phyloP scores from a whole-genome alignment of 2,113 vertebrate species.

The Solenodon paradoxus region DNA sequence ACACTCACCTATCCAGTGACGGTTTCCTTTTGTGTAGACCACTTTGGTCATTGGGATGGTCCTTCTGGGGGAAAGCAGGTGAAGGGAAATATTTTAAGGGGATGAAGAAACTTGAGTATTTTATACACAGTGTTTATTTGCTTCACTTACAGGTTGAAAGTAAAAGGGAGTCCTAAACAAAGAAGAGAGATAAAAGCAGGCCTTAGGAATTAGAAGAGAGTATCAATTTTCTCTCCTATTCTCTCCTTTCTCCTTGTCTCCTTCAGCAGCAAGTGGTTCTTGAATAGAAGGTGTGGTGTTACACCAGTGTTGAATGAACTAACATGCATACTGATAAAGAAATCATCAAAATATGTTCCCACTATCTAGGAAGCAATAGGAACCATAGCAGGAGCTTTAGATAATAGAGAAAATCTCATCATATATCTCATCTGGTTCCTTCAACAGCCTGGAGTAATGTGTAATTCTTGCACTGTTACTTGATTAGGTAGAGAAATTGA shows the following conservation, averaged over 20 bases:
- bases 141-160: background rate
- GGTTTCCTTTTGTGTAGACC: background rate
- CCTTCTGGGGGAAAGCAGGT: background rate
- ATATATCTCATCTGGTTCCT: background rate
- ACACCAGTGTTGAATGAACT: no score
- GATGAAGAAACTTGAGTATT: background rate
- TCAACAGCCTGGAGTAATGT: background rate
- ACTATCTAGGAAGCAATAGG: background rate
- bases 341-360: background rate
- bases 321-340: conserved; percentile 26
- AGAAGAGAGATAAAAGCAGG: conserved; percentile 17
- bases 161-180: background rate
- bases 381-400: background rate
- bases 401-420: background rate
- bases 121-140: conserved; percentile 4
- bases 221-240: conserved; percentile 28
- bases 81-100: background rate
- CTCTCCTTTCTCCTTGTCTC: background rate
- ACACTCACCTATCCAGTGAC: background rate
- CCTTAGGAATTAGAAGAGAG: conserved; percentile 19
- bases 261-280: conserved; percentile 28
- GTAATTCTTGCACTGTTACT: background rate
- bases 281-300: no score
- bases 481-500: background rate
- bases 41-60: background rate